These are phyloP conservation scores for Chlorodrepanis virens DNA, from an alignment of 2,113 vertebrate genomes.

Conservation along the genomic window DNA sequence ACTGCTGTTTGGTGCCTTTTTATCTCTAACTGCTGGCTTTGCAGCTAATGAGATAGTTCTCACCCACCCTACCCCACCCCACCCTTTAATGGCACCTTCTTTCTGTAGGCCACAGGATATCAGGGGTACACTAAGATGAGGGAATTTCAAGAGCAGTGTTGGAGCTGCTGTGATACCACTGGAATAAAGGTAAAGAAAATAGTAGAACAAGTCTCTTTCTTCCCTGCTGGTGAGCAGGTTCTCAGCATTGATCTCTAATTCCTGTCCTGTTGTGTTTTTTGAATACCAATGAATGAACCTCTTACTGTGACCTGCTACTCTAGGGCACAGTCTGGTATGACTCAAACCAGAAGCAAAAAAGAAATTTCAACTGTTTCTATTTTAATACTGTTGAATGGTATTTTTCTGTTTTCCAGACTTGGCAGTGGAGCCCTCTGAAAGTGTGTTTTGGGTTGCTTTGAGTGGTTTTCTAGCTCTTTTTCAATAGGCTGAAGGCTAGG, in stretches of 20 bases:
- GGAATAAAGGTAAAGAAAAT: background rate
- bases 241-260: rapidly evolving
- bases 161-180: background rate
- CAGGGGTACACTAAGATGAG: background rate
- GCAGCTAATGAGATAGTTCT: background rate
- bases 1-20: background rate
- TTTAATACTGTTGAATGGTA: background rate
- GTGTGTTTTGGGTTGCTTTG: background rate
- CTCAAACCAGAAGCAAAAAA: background rate
- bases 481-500: background rate
- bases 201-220: background rate
- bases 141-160: background rate
- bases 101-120: rapidly evolving
- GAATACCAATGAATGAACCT: background rate
- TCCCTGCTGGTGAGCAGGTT: background rate
- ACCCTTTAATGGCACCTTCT: background rate
- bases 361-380: background rate
- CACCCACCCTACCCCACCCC: rapidly evolving
- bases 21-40: background rate
- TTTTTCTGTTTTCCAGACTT: background rate
- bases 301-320: background rate
- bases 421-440: background rate
- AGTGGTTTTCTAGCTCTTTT: background rate
- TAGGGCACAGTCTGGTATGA: background rate
- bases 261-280: background rate